phyloP scores from a whole-genome alignment of 2,797 vertebrate species.

The Sternotherus odoratus region DNA sequence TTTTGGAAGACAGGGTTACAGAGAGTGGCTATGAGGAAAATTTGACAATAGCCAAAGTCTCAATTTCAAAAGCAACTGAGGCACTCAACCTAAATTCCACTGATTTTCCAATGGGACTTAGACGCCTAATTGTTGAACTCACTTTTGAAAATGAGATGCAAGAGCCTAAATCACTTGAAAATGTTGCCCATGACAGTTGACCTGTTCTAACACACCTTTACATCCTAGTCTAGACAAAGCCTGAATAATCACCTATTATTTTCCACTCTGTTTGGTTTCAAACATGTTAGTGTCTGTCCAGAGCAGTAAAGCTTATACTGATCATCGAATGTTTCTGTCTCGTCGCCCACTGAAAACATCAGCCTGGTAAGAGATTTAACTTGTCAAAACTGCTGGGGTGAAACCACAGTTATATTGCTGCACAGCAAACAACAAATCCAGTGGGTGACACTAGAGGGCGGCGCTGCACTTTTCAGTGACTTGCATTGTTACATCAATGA shows the following conservation, averaged over 20 bases:
- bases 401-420: not conserved
- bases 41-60: not conserved
- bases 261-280: not conserved
- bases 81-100: not conserved
- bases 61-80: not conserved
- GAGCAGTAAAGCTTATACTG: not conserved
- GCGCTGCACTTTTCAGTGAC: not conserved
- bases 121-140: not conserved
- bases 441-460: conserved; percentile 56
- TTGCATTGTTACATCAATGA: accelerated
- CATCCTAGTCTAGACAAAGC: not conserved
- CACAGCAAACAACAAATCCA: accelerated
- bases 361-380: not conserved
- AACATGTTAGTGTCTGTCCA: not conserved
- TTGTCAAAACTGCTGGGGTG: not conserved
- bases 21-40: not conserved
- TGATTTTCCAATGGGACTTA: not conserved
- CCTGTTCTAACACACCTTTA: not conserved
- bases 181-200: not conserved
- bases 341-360: not conserved
- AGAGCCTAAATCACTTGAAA: not conserved
- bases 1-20: not conserved
- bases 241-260: not conserved
- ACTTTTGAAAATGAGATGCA: not conserved
- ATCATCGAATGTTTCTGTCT: not conserved